Conservation (phyloP, 2,113 vertebrate species). For the Oxyura jamaicensis region DNA sequence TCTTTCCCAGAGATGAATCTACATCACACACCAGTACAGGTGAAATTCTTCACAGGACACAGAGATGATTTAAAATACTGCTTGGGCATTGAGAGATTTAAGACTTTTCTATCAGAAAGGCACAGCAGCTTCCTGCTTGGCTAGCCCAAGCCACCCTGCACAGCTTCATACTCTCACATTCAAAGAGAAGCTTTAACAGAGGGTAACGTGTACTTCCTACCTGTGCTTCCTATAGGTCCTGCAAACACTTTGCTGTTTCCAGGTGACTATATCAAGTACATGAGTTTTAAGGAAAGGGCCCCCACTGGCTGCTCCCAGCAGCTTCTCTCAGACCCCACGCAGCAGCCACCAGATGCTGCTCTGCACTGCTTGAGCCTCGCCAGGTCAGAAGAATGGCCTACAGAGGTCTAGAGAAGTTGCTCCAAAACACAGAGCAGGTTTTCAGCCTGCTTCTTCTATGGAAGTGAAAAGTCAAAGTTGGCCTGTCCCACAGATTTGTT, state of each 20-base stretch:
- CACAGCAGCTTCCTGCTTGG: neutral
- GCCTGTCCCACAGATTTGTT: neutral
- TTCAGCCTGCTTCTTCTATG: neutral
- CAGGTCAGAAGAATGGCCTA: neutral
- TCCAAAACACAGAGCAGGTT: neutral
- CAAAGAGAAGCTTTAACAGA: no score
- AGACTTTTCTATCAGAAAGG: neutral
- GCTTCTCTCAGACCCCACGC: neutral
- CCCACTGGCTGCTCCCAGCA: neutral
- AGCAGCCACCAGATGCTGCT: neutral
- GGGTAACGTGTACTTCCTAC: no score
- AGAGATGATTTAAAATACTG: neutral
- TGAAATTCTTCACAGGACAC: neutral
- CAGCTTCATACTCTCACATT: no score
- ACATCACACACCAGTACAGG: neutral
- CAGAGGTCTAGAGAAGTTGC: accelerated
- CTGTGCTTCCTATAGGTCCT: neutral
- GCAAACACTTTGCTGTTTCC: neutral
- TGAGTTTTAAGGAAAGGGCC: neutral
- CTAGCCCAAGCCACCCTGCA: no score
- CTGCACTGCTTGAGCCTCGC: neutral
- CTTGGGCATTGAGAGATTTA: neutral
- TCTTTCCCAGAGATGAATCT: neutral
- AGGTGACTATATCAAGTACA: no score
- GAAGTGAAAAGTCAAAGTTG: neutral